Percentiles rank a stretch among this genome's conserved stretches.
phyloP scores from a whole-genome alignment of 92 coral and sea anemone genomes.

The Micromussa lordhowensis region DNA sequence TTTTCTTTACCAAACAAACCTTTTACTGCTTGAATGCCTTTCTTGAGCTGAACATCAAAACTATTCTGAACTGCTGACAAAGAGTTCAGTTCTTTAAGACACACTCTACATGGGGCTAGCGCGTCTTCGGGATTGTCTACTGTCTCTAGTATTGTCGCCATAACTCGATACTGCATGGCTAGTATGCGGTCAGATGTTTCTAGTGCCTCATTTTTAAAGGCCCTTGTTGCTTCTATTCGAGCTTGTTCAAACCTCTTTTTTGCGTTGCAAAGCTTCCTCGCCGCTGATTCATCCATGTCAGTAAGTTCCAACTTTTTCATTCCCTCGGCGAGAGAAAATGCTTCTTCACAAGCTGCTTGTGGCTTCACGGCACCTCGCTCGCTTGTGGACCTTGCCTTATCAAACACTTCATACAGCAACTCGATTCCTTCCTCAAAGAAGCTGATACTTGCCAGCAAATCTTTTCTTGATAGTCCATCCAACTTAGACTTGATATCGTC shows the following conservation, averaged over 20 bases:
- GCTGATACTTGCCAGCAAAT: constrained; percentile 10
- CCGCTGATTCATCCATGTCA: background rate
- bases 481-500: constrained; percentile 40
- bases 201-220: constrained; percentile 65
- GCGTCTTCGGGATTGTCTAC: constrained; percentile 35
- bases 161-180: constrained; percentile 59
- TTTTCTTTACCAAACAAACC: constrained; percentile 26
- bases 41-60: constrained; percentile 7
- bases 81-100: constrained; percentile 49
- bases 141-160: constrained; percentile 65
- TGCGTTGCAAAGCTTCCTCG: background rate
- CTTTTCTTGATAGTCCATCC: background rate
- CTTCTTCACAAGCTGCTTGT: background rate
- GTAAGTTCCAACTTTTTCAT: background rate
- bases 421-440: constrained; percentile 21
- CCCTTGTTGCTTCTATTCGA: constrained; percentile 60
- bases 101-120: constrained; percentile 33
- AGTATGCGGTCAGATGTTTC: constrained; percentile 50
- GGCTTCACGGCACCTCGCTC: background rate
- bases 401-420: background rate
- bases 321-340: background rate
- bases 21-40: background rate
- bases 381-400: background rate
- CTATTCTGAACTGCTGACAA: constrained; percentile 38
- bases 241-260: constrained; percentile 37